A percentile compares a stretch with the other conserved stretches of the same genome.
phyloP scores from a whole-genome alignment of 2,888 invertebrate genomes.

The Lasioglossum oenotherae region DNA sequence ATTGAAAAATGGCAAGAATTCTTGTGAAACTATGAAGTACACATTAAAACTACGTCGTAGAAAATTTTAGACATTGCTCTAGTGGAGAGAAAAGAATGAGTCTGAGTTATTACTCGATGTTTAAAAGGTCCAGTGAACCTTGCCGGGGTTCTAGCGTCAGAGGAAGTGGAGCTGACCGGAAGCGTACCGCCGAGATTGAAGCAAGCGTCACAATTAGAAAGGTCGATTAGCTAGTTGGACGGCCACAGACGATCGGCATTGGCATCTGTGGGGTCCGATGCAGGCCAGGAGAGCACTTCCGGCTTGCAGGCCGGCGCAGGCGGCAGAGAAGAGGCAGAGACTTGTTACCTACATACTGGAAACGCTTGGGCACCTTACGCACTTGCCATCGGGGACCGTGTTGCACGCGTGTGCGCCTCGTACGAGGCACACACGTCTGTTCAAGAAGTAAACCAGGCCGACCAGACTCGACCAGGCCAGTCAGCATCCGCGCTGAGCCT shows the following conservation, averaged over 20 bases:
- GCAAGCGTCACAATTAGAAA: background rate
- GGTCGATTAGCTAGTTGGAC: constrained; percentile 9
- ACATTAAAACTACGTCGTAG: no score
- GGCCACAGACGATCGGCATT: constrained; percentile 8
- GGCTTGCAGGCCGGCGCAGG: constrained; percentile 48
- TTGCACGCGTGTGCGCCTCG: constrained; percentile 36
- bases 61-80: no score
- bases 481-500: constrained; percentile 80
- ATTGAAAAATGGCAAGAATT: background rate
- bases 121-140: background rate
- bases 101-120: background rate
- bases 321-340: constrained; percentile 52
- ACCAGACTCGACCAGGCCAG: constrained; percentile 79
- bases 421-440: constrained; percentile 43
- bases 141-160: background rate
- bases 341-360: constrained; percentile 76
- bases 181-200: constrained; percentile 39
- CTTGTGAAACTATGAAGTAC: background rate
- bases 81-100: background rate
- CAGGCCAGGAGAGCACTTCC: constrained; percentile 77
- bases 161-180: constrained; percentile 75
- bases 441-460: constrained; percentile 72
- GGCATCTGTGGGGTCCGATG: constrained; percentile 67
- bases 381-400: constrained; percentile 60
- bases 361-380: constrained; percentile 76